Conservation (phyloP, 1,140 invertebrate genomes). For the Drosophila sulfurigaster region DNA sequence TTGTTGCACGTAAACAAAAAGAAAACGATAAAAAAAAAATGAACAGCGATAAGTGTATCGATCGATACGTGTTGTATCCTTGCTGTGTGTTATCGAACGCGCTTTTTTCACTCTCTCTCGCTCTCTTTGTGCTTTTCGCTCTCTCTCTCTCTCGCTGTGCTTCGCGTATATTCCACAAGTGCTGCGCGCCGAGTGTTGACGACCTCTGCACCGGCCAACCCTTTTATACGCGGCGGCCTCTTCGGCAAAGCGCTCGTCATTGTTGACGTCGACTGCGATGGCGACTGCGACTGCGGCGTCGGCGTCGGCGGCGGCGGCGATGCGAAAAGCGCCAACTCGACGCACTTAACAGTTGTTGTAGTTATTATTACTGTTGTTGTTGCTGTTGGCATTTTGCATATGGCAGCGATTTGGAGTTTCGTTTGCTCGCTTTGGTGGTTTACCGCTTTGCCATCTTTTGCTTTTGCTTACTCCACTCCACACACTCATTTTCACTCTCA, state of each 20-base stretch:
- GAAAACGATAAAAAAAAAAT: constrained; percentile 11
- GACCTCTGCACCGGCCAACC: constrained; percentile 70
- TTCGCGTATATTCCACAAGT: constrained; percentile 47
- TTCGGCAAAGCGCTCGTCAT: constrained; percentile 49
- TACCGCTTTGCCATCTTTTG: constrained; percentile 27
- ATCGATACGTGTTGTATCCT: constrained; percentile 27
- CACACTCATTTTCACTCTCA: constrained; percentile 40
- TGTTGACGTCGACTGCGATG: constrained; percentile 22
- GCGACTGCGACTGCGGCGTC: constrained; percentile 18
- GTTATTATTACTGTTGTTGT: constrained; percentile 16
- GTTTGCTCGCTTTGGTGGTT: constrained; percentile 41
- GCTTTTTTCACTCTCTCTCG: neutral
- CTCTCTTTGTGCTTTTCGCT: neutral
- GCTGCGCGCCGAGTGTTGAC: constrained; percentile 67
- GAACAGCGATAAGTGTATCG: constrained; percentile 1
- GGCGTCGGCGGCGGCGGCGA: constrained; percentile 42
- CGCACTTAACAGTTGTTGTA: constrained; percentile 42
- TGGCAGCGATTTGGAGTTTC: constrained; percentile 50
- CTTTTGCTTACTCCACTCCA: constrained; percentile 16
- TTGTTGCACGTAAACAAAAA: constrained; percentile 32
- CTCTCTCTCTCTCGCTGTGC: neutral
- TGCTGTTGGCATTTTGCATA: constrained; percentile 49
- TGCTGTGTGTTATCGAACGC: constrained; percentile 17
- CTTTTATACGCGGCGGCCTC: constrained; percentile 69
- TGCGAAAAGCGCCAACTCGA: constrained; percentile 62